Base-by-base conservation (phyloP, 2,113 vertebrate genomes). In the Coreoperca whiteheadi region DNA sequence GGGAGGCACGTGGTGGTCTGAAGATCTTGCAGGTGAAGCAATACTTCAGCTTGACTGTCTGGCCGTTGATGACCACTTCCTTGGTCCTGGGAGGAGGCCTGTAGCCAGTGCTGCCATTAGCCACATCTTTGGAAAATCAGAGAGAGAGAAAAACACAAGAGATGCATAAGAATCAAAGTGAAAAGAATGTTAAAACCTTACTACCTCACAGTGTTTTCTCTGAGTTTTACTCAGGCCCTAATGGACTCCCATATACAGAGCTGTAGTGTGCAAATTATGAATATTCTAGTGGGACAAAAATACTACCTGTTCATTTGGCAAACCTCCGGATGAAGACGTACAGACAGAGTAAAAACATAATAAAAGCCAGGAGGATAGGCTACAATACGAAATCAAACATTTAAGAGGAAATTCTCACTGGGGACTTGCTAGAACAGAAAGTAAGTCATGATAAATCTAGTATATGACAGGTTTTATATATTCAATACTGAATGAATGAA, bases 11-110 rank as follows among this genome's bases (percentile, higher is more conserved):
- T 54, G 98, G 98, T 30, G 98, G 98, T 90, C 98, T 97, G 95
- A 99, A 99, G 94, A 99, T 98, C 94, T 99, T 99, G 95, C 98
- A 99, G 93, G 98, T 99, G 94, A 99, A 99, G 96, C 98, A 99
- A 72, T 99, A 99, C 92, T 99, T 99, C 77, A 99, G 95, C 89
- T 99, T 99, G 90, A 99, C 96, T 10, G 97, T 97, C 95, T 99
- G 98, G 64, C 98, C 98, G 65, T 99, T 99, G 94, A 99, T 98
- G 87, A 97, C 94, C 86, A 99, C 95, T 95, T 99, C 98, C 94
- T 96, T 99, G 83, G 98, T 99, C 96, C 98, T 96, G 91, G 98
- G 98, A 88, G 98, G 98, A 18, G 97, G 97, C 65, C 97, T 96
- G 92, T 99, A 99, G 90, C 97, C 97, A 54, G 98, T 97, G 90